These are phyloP conservation scores for Raphicerus campestris DNA, from an alignment of 2,113 vertebrate species.

Conservation along the genomic window DNA sequence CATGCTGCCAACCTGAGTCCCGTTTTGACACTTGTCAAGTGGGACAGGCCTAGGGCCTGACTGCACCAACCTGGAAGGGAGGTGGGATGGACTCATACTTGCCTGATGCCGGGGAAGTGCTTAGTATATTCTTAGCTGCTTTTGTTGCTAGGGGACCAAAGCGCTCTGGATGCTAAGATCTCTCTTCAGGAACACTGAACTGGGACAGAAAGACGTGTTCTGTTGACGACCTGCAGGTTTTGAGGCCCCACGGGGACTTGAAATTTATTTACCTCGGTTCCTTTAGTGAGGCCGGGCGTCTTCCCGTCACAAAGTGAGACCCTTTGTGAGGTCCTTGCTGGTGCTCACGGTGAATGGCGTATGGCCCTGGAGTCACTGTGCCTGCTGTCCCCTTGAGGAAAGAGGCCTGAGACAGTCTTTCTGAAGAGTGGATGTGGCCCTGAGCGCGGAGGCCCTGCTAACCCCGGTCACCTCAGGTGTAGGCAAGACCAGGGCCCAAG, in stretches of 20 bases:
- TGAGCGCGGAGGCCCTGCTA: background rate
- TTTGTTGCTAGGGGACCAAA: background rate
- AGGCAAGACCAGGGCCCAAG: too few relatives aligned
- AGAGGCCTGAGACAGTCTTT: rapidly evolving
- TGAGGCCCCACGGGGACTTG: background rate
- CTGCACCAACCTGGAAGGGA: too few relatives aligned
- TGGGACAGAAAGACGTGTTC: background rate
- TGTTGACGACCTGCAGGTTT: background rate
- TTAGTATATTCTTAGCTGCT: rapidly evolving
- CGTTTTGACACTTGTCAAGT: background rate
- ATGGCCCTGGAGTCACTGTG: rapidly evolving
- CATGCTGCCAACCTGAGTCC: background rate
- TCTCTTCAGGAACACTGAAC: background rate
- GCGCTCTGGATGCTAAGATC: background rate
- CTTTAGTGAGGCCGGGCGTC: background rate
- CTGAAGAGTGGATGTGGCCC: background rate
- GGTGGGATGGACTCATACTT: rapidly evolving
- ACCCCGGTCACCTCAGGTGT: background rate
- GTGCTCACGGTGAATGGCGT: rapidly evolving
- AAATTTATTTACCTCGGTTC: background rate
- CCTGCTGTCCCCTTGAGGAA: background rate
- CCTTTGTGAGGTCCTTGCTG: background rate
- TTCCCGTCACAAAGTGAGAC: background rate
- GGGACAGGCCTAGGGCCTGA: too few relatives aligned
- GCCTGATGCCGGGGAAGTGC: rapidly evolving